phyloP scores from a whole-genome alignment of 1,140 invertebrate species.

The Batillaria attramentaria region DNA sequence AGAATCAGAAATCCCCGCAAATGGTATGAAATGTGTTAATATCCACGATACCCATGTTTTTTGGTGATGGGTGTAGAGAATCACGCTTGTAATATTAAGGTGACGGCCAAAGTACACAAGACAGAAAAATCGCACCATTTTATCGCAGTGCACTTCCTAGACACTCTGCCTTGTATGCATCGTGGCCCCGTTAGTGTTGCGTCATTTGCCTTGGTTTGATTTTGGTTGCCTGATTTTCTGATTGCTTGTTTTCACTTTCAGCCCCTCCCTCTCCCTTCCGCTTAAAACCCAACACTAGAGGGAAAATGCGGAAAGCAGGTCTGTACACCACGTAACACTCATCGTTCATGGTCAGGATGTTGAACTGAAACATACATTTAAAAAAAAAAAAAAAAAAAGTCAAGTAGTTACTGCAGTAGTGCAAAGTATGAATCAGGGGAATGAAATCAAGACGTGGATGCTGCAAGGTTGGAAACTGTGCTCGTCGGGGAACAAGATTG shows the following conservation, averaged over 20 bases:
- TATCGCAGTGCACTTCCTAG: no score
- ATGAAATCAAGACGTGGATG: no score
- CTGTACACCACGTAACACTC: slow-evolving; percentile 45
- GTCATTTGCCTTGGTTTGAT: not conserved
- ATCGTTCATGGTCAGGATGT: no score
- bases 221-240: slow-evolving; percentile 30
- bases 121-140: not conserved
- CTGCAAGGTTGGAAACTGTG: no score
- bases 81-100: not conserved
- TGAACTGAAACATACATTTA: no score
- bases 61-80: not conserved
- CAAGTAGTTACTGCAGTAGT: no score
- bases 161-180: slow-evolving; percentile 6
- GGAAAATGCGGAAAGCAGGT: slow-evolving; percentile 58
- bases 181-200: not conserved
- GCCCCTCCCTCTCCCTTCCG: slow-evolving; percentile 27
- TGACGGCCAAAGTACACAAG: not conserved
- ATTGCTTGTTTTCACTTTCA: slow-evolving; percentile 22
- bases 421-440: no score
- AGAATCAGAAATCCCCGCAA: no score
- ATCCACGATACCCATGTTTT: no score
- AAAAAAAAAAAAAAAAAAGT: no score
- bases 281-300: slow-evolving; percentile 33
- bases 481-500: no score
- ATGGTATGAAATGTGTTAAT: no score